Evolutionary conservation across 2,113 vertebrate genomes (phyloP).

Genomic region (Ammodytes dubius): DNA sequence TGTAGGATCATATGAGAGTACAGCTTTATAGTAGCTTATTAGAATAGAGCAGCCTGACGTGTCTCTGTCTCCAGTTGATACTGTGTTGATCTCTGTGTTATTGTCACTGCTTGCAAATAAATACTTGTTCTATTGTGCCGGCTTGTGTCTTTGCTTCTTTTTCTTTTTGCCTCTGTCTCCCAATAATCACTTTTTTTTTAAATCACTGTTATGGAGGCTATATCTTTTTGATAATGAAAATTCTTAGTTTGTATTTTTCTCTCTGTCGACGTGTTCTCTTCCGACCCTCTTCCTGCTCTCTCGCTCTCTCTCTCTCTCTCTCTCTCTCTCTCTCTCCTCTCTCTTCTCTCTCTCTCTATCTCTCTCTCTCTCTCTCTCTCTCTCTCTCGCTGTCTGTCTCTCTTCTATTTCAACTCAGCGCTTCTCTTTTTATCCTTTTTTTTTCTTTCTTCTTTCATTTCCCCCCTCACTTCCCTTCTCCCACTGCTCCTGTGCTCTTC

Average conservation of each 20-base stretch:
- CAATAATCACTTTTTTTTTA: slow-evolving; percentile 43
- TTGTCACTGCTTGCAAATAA: slow-evolving; percentile 39
- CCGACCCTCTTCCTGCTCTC: slow-evolving; percentile 39
- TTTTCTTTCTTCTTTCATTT: slow-evolving; percentile 48
- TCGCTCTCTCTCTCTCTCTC: slow-evolving; percentile 45
- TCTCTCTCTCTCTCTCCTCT: slow-evolving; percentile 38
- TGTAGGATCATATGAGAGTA: slow-evolving; percentile 10
- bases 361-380: neutral
- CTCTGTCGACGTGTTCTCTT: slow-evolving; percentile 38
- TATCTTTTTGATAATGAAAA: slow-evolving; percentile 57
- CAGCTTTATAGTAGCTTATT: slow-evolving; percentile 45
- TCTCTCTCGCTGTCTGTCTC: slow-evolving; percentile 47
- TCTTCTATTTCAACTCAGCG: slow-evolving; percentile 45
- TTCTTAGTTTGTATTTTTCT: slow-evolving; percentile 31
- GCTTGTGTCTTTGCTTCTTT: slow-evolving; percentile 13
- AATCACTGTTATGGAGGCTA: slow-evolving; percentile 27
- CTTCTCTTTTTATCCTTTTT: slow-evolving; percentile 40
- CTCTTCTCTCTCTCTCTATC: slow-evolving; percentile 19
- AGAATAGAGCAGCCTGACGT: slow-evolving; percentile 36
- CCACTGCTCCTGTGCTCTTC: slow-evolving; percentile 72
- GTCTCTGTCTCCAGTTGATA: slow-evolving; percentile 31
- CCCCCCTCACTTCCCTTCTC: slow-evolving; percentile 53
- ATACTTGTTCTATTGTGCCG: slow-evolving; percentile 19
- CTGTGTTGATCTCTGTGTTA: slow-evolving; percentile 30
- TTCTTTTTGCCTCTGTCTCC: slow-evolving; percentile 17